phyloP scores from a whole-genome alignment of 1,140 invertebrate genomes.

The Gerris buenoi region DNA sequence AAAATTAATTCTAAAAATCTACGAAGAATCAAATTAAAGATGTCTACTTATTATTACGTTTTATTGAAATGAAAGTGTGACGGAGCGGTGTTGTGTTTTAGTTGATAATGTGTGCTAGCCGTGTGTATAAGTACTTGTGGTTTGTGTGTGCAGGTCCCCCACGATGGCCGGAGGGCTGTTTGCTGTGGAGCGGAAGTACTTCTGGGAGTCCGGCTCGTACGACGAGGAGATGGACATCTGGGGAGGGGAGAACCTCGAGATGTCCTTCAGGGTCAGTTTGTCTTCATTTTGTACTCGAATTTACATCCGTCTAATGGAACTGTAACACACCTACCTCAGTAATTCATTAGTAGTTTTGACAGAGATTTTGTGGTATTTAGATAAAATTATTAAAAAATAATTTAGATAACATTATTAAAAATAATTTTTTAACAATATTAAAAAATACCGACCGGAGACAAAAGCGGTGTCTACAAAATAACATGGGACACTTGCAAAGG shows the following conservation, averaged over 20 bases:
- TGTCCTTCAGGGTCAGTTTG: slow-evolving; percentile 67
- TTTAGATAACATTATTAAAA: too few relatives aligned
- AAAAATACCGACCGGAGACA: too few relatives aligned
- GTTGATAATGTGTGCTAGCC: neutral
- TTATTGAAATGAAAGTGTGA: too few relatives aligned
- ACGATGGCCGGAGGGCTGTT: slow-evolving; percentile 94
- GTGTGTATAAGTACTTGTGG: neutral
- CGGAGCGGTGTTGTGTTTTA: neutral
- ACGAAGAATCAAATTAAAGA: neutral
- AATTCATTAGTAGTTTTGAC: too few relatives aligned
- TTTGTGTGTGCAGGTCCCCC: slow-evolving; percentile 55
- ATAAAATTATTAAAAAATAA: too few relatives aligned
- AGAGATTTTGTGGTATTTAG: too few relatives aligned
- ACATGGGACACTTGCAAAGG: too few relatives aligned
- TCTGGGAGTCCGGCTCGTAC: slow-evolving; percentile 79
- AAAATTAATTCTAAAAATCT: neutral
- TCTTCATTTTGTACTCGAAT: too few relatives aligned
- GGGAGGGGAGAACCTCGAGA: slow-evolving; percentile 92
- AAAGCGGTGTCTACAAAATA: too few relatives aligned
- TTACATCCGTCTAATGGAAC: too few relatives aligned
- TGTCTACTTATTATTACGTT: neutral
- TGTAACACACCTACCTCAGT: too few relatives aligned
- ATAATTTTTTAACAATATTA: too few relatives aligned
- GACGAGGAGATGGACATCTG: slow-evolving; percentile 79
- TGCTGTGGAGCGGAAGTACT: slow-evolving; percentile 73